Evolutionary conservation across 1,140 invertebrate species (phyloP).

Genomic region (Bombus sibiricus): DNA sequence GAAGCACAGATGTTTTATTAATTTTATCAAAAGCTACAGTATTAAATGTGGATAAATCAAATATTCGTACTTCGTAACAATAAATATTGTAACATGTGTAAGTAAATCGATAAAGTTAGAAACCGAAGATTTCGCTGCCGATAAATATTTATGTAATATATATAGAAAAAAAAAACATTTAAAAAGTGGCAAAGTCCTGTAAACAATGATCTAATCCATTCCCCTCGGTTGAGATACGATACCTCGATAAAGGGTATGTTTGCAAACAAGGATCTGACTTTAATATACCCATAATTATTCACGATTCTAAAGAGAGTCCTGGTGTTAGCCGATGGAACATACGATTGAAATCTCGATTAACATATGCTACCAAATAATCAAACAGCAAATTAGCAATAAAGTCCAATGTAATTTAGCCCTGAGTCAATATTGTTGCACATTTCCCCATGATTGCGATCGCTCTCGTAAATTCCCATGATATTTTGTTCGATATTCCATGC

Average conservation of each 20-base stretch:
- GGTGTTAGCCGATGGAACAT: not conserved
- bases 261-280: not conserved
- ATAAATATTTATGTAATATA: not conserved
- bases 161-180: not conserved
- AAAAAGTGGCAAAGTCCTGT: not conserved
- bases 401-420: not conserved
- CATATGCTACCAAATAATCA: not conserved
- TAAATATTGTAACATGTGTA: not conserved
- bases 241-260: not conserved
- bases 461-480: slow-evolving; percentile 1
- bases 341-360: not conserved
- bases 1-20: too few species aligned
- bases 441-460: slow-evolving; percentile 2
- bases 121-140: not conserved
- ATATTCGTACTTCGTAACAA: not conserved
- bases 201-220: not conserved
- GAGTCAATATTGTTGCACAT: slow-evolving; percentile 8
- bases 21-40: not conserved
- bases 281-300: not conserved
- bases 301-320: not conserved
- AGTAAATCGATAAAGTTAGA: not conserved
- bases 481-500: not conserved
- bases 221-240: not conserved
- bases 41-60: not conserved
- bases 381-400: slow-evolving; percentile 14